A percentile compares a stretch with the other conserved stretches of the same genome.
Conservation (phyloP, 2,888 invertebrate species). For the Heliconius aoede region DNA sequence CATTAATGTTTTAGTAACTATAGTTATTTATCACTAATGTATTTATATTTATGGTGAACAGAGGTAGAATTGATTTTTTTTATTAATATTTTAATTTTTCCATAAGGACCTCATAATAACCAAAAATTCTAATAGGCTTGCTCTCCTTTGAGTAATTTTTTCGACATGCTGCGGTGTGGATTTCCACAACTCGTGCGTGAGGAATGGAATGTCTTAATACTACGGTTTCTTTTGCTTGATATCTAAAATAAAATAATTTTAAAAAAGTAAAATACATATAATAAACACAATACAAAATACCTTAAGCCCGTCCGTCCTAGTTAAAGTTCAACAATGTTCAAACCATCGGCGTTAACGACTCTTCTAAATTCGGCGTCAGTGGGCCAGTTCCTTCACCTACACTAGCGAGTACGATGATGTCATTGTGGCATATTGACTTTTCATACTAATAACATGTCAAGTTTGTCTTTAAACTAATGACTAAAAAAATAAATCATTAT, state of each 20-base stretch:
- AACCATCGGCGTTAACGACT: slow-evolving; percentile 51
- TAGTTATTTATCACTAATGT: neutral
- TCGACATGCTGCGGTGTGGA: neutral
- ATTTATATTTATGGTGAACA: neutral
- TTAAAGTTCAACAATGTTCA: slow-evolving; percentile 46
- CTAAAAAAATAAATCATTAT: no score
- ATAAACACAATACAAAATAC: slow-evolving; percentile 4
- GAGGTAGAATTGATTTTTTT: neutral
- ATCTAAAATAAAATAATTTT: neutral
- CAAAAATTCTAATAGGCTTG: neutral
- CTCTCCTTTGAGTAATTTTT: neutral
- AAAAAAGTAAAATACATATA: neutral
- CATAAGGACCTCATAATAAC: neutral
- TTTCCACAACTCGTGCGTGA: neutral
- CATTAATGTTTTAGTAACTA: neutral
- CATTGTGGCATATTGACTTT: slow-evolving; percentile 41
- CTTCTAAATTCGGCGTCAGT: slow-evolving; percentile 52
- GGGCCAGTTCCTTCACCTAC: slow-evolving; percentile 54
- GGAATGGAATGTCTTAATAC: no score
- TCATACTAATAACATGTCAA: neutral
- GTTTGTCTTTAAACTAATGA: neutral
- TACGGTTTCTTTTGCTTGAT: no score
- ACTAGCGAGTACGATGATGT: slow-evolving; percentile 47
- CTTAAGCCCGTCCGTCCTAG: slow-evolving; percentile 35
- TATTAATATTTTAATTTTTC: neutral